Percentiles rank a stretch among this genome's conserved stretches.
Conservation (phyloP, 2,113 vertebrate genomes). For the Glaucidium brasilianum region DNA sequence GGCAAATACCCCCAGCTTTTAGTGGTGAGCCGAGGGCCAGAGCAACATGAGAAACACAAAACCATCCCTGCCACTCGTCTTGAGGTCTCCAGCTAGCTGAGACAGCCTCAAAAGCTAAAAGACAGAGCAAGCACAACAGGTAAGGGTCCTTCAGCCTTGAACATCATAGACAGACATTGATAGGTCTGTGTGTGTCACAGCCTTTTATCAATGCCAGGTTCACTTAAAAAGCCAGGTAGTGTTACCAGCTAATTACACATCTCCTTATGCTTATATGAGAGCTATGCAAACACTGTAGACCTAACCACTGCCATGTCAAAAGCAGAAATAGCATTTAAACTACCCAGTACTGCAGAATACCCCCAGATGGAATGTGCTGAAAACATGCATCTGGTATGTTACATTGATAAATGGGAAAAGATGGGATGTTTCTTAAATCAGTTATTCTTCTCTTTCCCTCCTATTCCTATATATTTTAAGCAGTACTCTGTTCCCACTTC, state of each 20-base stretch:
- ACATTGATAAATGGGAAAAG: not conserved
- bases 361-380: not conserved
- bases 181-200: accelerated
- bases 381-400: accelerated
- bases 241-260: not conserved
- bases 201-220: not conserved
- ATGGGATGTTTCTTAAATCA: accelerated
- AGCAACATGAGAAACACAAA: not conserved
- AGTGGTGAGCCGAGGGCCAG: not conserved
- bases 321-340: not conserved
- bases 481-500: not conserved
- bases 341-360: not conserved
- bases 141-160: not conserved
- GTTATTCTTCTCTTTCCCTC: not conserved
- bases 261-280: not conserved
- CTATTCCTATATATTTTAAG: not conserved
- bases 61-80: not conserved
- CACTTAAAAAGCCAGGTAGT: accelerated
- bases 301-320: not conserved
- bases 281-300: not conserved
- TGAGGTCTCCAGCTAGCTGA: not conserved
- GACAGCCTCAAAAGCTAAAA: not conserved
- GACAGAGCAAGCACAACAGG: not conserved
- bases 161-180: not conserved
- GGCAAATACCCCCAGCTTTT: not conserved